Percentiles rank a stretch among this genome's conserved stretches.
These are phyloP conservation scores for Nyctalus aviator DNA, from an alignment of 2,797 vertebrate genomes.

Conservation along the genomic window DNA sequence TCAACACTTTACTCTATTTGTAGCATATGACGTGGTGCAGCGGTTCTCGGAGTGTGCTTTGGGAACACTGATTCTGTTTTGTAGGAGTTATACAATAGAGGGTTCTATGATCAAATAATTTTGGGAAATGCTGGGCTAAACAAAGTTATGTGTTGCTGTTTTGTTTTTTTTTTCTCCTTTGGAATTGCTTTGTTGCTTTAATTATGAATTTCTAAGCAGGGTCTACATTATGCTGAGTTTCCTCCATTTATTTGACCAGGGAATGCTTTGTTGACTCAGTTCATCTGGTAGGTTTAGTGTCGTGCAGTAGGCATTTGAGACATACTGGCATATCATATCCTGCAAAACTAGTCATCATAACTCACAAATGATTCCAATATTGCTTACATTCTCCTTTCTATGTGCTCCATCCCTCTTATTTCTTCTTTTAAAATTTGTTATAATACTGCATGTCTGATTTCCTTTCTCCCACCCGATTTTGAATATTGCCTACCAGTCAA, in stretches of 20 bases:
- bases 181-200: background rate
- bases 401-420: background rate
- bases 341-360: background rate
- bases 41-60: background rate
- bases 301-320: background rate
- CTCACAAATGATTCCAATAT: background rate
- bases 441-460: background rate
- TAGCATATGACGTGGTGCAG: background rate
- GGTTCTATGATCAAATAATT: background rate
- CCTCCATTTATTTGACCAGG: background rate
- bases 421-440: conserved; percentile 3
- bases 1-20: background rate
- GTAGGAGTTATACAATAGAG: background rate
- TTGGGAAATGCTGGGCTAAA: background rate
- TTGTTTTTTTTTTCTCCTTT: background rate
- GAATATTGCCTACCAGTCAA: background rate
- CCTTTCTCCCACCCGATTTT: background rate
- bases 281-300: background rate
- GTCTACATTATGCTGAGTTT: background rate
- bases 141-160: background rate
- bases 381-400: background rate
- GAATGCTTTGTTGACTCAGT: background rate
- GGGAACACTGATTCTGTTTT: background rate
- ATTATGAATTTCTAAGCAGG: background rate
- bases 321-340: background rate